Evolutionary conservation across 2,797 vertebrate genomes (phyloP), one percentile per base, ranked within the genome.

Genomic region (Microctenopoma steveboyesi): DNA sequence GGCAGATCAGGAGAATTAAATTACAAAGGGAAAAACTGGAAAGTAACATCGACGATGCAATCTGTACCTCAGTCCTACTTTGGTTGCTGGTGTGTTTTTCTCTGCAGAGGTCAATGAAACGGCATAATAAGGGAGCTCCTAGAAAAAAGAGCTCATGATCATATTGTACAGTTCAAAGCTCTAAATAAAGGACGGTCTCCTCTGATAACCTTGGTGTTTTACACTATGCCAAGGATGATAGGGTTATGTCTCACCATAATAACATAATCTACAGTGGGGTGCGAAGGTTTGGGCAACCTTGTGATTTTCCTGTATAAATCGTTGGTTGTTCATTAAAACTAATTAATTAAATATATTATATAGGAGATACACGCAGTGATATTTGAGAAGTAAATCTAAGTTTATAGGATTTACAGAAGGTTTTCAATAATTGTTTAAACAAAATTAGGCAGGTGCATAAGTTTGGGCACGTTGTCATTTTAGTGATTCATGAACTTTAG

Each of bases 1-100:
- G 85, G 81, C 53, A 77, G 64, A 86, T 90, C 65, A 73, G 69
- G 63, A 69, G 67, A 64, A 58, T 74, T 43, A 71, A 60, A 79
- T 52, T 42, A 40, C 40, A 42, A 42, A 62, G 33, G 40, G 47
- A n/a, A 63, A 75, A 62, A 52, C 11, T 40, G 11, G 33, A 35
- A 35, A 64, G 33, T 25, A 27, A 51, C 2, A 1, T 18, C 18
- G 18, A 9, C 0, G 4, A 16, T 27, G 42, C 35, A 30, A 64
- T 55, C 46, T 25, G 25, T 60, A 37, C 28, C 22, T 33, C 3
- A 13, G 57, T n/a, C 50, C 39, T 35, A 1, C 16, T 13, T 62
- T 66, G 69, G 49, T 64, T 76, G 30, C 50, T 49, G 66, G 67
- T 66, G 56, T 56, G 27, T 68, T 86, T 76, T 75, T 75, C 75